A percentile compares a stretch with the other conserved stretches of the same genome.
These are phyloP conservation scores for Siniperca knerii DNA, from an alignment of 2,113 vertebrate genomes.

Conservation along the genomic window DNA sequence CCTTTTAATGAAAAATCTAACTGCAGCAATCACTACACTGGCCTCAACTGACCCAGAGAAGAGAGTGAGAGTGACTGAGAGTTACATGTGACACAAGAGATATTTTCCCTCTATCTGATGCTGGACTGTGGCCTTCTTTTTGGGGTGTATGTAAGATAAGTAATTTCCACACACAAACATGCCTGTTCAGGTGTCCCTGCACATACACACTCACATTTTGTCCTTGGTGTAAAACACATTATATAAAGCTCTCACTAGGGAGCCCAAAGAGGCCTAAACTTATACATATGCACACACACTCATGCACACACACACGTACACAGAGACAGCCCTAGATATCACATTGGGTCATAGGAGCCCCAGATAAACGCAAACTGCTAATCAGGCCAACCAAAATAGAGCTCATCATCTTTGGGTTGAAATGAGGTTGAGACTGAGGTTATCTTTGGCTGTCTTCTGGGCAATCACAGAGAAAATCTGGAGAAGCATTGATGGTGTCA, in stretches of 20 bases:
- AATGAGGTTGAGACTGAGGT: slow-evolving; percentile 77
- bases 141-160: background rate
- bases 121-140: background rate
- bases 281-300: slow-evolving; percentile 1
- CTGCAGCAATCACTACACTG: slow-evolving; percentile 27
- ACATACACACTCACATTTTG: slow-evolving; percentile 26
- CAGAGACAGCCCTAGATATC: slow-evolving; percentile 56
- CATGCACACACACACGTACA: background rate
- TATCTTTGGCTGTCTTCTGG: slow-evolving; percentile 74
- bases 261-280: slow-evolving; percentile 10
- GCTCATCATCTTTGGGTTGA: slow-evolving; percentile 76
- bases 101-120: slow-evolving; percentile 15
- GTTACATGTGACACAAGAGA: background rate
- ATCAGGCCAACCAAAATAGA: slow-evolving; percentile 82
- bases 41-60: slow-evolving; percentile 23
- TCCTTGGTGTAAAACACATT: slow-evolving; percentile 49
- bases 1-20: slow-evolving; percentile 30
- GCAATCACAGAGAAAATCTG: slow-evolving; percentile 60
- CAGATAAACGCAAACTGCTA: slow-evolving; percentile 71
- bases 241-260: slow-evolving; percentile 47
- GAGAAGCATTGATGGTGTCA: slow-evolving; percentile 45
- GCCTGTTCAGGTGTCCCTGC: background rate
- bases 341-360: slow-evolving; percentile 63
- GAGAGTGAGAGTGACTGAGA: background rate
- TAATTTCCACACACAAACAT: slow-evolving; percentile 5